Evolutionary conservation across 2,797 vertebrate species (phyloP), one percentile per base, ranked within the genome.

Genomic region (Emydoidea blandingii): DNA sequence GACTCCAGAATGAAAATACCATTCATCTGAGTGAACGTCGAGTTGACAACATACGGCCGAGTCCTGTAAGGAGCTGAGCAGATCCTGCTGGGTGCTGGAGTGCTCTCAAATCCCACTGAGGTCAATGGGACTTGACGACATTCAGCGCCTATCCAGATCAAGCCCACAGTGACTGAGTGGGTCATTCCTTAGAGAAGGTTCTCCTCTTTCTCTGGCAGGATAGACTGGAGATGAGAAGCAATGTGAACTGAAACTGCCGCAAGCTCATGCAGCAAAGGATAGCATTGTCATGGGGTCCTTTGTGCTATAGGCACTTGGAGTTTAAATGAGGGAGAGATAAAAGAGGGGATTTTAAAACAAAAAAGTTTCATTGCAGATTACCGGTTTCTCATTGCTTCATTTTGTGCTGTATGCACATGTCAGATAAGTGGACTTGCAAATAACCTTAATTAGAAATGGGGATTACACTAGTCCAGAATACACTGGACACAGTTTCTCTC

Each of bases 401-500:
- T 92, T 86, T 97, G 97, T 94, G 92, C 80, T 92, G 81, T 91
- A 87, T 98, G 93, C 85, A 95, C 53, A 31, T 82, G 76, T 94
- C 97, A 97, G 96, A 97, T 97, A 96, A 97, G 89, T 89, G 86
- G 86, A 81, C 90, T 96, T 94, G 84, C 5, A n/a, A 97, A 95
- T 52, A 88, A 88, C 85, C 78, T 94, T 90, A 94, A 97, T 98
- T 98, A 98, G 94, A 97, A 97, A 78, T 92, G 91, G 95, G 97
- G 97, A 97, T 97, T 96, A 90, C 49, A 19, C 83, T 88, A 83
- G 90, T 83, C 79, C 81, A 52, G 92, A 96, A 91, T 25, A 90
- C 83, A 95, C 89, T 85, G 93, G 95, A 83, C 94, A 91, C 83
- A 91, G 59, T 92, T 91, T 89, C 62, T 89, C 81, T 89, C 93